Evolutionary conservation across 2,113 vertebrate genomes (phyloP).

Genomic region (Gavia stellata): DNA sequence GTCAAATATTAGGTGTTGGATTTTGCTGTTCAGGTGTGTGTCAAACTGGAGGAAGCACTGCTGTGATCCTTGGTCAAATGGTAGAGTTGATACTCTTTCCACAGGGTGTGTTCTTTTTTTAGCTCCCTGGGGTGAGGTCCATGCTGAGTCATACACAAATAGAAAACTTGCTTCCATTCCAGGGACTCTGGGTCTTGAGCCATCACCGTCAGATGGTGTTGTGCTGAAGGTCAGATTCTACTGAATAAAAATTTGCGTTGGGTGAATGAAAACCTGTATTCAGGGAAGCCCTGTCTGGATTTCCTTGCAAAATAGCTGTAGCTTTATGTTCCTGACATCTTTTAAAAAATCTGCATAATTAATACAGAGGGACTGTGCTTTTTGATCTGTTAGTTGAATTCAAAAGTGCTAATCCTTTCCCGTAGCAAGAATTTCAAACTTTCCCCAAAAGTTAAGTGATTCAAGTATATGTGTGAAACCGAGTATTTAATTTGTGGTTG

Average conservation of each 20-base stretch:
- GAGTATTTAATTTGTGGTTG: background rate
- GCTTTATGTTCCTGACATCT: background rate
- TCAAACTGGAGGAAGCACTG: background rate
- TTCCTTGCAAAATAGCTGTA: background rate
- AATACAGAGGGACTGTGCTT: background rate
- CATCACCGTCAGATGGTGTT: background rate
- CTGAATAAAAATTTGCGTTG: background rate
- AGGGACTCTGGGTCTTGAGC: background rate
- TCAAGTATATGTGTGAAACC: background rate
- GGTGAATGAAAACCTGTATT: background rate
- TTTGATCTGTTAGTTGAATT: background rate
- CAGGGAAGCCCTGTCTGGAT: background rate
- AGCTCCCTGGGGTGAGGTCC: background rate
- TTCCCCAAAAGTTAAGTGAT: background rate
- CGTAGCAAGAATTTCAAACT: background rate
- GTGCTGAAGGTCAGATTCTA: background rate
- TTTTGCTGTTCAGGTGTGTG: background rate
- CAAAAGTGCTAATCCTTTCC: background rate
- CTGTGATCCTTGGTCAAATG: background rate
- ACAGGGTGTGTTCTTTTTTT: background rate
- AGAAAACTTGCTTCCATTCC: background rate
- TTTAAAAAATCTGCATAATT: background rate
- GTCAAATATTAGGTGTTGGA: background rate
- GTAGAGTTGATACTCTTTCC: fast-evolving
- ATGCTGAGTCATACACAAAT: background rate